Conservation (phyloP, 2,888 invertebrate genomes). For the Heteromurus nitidus region DNA sequence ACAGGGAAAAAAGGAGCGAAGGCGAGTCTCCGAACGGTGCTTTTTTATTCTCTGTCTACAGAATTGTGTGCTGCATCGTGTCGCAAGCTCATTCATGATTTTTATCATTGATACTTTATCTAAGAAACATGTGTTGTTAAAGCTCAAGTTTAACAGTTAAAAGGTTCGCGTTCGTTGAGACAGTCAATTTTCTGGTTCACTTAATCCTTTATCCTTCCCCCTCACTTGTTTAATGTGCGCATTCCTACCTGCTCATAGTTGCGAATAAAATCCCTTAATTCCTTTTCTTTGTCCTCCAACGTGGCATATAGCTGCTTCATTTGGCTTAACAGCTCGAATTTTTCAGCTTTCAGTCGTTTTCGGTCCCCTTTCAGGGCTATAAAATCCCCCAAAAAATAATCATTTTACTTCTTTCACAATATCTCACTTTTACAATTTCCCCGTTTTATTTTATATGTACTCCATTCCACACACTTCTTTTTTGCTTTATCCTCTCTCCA, state of each 20-base stretch:
- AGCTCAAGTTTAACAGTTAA: constrained; percentile 11
- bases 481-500: neutral
- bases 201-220: constrained; percentile 52
- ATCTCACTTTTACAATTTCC: neutral
- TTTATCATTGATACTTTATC: neutral
- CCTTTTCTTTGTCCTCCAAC: constrained; percentile 95
- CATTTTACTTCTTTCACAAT: constrained; percentile 14
- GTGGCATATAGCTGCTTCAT: constrained; percentile 96
- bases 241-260: constrained; percentile 89
- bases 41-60: neutral
- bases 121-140: neutral
- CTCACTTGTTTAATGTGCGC: constrained; percentile 41
- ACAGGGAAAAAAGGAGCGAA: no score
- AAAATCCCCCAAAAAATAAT: constrained; percentile 31
- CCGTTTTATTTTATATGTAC: constrained; percentile 1
- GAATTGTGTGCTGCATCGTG: neutral
- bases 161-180: constrained; percentile 19
- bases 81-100: neutral
- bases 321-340: constrained; percentile 93
- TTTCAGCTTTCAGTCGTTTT: constrained; percentile 93
- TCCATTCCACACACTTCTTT: neutral
- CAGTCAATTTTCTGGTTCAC: constrained; percentile 63
- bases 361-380: constrained; percentile 90
- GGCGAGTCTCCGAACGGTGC: neutral
- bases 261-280: constrained; percentile 93